Evolutionary conservation across 1,140 invertebrate genomes (phyloP), one percentile per base, ranked within the genome.

Genomic region (Zaprionus africanus): DNA sequence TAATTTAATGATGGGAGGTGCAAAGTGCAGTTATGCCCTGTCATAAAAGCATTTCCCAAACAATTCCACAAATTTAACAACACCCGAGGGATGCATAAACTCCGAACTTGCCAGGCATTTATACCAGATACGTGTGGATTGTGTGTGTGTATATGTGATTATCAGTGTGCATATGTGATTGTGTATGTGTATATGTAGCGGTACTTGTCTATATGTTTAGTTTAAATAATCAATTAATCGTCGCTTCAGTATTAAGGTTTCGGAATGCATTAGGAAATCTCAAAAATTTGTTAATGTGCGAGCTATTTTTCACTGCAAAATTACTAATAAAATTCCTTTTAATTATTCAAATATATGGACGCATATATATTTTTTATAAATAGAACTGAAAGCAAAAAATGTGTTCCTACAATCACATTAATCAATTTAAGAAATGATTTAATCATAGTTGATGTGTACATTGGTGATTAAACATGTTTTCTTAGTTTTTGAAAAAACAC

Each of bases 1-100:
- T 59, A 69, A 83, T 88, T 87, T 74, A 73, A 83, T 78, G 67
- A 31, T 11, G 36, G 67, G 67, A 66, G 69, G 84, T 75, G 83
- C 70, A 82, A 72, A 82, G 67, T 82, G 71, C 71, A 60, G 19
- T 17, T 31, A 41, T 46, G 38, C 56, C 22, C 56, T 59, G 31
- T 22, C 54, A 69, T 69, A 71, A 79, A 85, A 58, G 36, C 17
- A 51, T 56, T 56, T 71, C n/a, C 24, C 28, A 12, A 53, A 19
- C 36, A 59, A 41, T 54, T 41, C 24, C 19, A 24, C 24, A 24
- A 22, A 19, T 63, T 59, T 69, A 63, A 58, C 34, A 49, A 17
- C 22, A 51, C 54, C 54, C 67, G 46, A 24, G 67, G 53, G 62
- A 64, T 64, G 36, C 65, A 74, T 63, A 57, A 60, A 77, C 59